These are phyloP conservation scores for Cochlearius cochlearius DNA, from an alignment of 2,113 vertebrate genomes.

Conservation along the genomic window DNA sequence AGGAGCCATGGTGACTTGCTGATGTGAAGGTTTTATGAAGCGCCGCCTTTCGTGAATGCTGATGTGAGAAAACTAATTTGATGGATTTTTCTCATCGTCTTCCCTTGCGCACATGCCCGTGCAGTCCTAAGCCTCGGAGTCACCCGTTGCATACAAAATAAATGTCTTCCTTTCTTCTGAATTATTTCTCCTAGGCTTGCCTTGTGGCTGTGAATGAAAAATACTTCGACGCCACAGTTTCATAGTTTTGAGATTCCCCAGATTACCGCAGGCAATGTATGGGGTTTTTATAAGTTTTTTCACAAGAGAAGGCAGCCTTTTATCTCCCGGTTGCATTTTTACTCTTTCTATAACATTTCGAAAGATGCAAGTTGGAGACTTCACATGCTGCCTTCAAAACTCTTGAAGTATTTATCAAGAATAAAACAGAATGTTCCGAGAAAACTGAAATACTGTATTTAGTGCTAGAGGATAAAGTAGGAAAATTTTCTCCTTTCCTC, in stretches of 20 bases:
- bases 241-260: not conserved
- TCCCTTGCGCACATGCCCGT: not conserved
- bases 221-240: not conserved
- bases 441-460: not conserved
- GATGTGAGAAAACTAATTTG: slow-evolving; percentile 13
- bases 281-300: not conserved
- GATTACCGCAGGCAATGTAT: not conserved
- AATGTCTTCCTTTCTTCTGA: not conserved
- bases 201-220: not conserved
- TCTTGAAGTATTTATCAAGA: not conserved
- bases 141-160: not conserved
- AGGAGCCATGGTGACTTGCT: not conserved
- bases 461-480: not conserved
- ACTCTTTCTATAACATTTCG: not conserved
- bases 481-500: not conserved
- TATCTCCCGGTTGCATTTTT: not conserved
- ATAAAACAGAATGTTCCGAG: not conserved
- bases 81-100: slow-evolving; percentile 26
- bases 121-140: not conserved
- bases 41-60: not conserved
- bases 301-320: not conserved
- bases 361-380: not conserved
- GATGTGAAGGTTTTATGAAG: not conserved
- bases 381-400: not conserved
- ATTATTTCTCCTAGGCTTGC: not conserved